Percentiles rank a stretch among this genome's conserved stretches.
phyloP scores from a whole-genome alignment of 2,113 vertebrate species.

The Saccopteryx bilineata region DNA sequence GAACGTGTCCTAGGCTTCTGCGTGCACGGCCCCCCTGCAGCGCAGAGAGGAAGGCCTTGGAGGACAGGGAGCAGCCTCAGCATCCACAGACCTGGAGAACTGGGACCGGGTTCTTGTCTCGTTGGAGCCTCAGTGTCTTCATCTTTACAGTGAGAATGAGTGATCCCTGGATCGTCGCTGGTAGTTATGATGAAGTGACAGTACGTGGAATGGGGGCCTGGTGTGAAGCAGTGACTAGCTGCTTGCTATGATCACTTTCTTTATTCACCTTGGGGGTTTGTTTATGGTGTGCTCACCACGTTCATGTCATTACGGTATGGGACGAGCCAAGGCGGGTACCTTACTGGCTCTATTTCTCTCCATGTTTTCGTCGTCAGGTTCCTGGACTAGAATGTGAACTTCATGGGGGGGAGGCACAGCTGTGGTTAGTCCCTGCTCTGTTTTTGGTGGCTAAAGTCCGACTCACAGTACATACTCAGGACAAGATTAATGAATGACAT shows the following conservation, averaged over 20 bases:
- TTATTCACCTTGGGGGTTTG: accelerated
- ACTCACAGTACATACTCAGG: not conserved
- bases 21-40: not conserved
- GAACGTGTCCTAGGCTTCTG: constrained; percentile 4
- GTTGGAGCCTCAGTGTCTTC: not conserved
- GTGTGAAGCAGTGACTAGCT: not conserved
- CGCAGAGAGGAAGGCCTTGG: not conserved
- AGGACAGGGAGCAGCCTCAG: not conserved
- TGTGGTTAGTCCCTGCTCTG: not conserved
- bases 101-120: not conserved
- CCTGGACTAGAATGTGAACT: not conserved
- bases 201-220: not conserved
- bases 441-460: not conserved
- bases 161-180: not conserved
- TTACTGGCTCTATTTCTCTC: not conserved
- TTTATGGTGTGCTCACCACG: accelerated
- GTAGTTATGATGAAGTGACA: not conserved
- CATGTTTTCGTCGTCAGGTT: not conserved
- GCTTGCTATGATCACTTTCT: not conserved
- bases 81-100: not conserved
- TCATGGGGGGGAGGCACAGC: not conserved
- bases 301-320: not conserved
- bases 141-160: not conserved
- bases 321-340: not conserved
- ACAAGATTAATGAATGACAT: not conserved